These are phyloP conservation scores for Zaprionus capensis DNA, from an alignment of 1,140 invertebrate species.

Conservation along the genomic window DNA sequence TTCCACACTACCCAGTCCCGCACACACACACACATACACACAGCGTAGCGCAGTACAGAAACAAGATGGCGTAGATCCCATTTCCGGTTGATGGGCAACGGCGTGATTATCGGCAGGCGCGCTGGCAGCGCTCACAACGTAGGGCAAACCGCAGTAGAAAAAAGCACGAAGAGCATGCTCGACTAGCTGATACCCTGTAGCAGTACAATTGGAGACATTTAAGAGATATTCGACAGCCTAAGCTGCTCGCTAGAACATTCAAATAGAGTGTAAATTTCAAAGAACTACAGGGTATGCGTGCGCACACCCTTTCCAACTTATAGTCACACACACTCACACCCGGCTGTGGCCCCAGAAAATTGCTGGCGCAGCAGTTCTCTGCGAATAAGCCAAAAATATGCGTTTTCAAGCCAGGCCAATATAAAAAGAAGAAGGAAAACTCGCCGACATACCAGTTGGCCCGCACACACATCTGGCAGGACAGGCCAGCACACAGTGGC, in stretches of 20 bases:
- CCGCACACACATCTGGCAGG: constrained; percentile 59
- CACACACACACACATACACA: constrained; percentile 8
- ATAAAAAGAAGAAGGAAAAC: constrained; percentile 60
- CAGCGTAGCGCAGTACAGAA: constrained; percentile 47
- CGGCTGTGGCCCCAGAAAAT: constrained; percentile 55
- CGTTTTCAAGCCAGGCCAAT: constrained; percentile 77
- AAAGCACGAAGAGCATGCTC: not conserved
- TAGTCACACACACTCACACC: constrained; percentile 4
- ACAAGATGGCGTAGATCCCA: constrained; percentile 75
- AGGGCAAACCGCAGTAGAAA: constrained; percentile 63
- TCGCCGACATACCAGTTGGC: constrained; percentile 21
- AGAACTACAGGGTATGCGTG: constrained; percentile 21
- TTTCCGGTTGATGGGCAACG: constrained; percentile 78
- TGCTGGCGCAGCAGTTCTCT: constrained; percentile 79
- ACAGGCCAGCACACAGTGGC: constrained; percentile 43
- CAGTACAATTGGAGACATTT: not conserved
- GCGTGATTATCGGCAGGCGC: constrained; percentile 76
- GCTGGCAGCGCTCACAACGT: constrained; percentile 38
- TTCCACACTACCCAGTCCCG: constrained; percentile 29
- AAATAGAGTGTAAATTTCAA: not conserved
- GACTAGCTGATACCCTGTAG: not conserved
- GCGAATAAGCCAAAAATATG: constrained; percentile 82
- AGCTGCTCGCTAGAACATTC: too few species aligned
- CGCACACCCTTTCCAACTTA: constrained; percentile 2
- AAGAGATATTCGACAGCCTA: not conserved